Evolutionary conservation across 2,797 vertebrate species (phyloP), one percentile per base, ranked within the genome.

Genomic region (Onychomys arenicola): DNA sequence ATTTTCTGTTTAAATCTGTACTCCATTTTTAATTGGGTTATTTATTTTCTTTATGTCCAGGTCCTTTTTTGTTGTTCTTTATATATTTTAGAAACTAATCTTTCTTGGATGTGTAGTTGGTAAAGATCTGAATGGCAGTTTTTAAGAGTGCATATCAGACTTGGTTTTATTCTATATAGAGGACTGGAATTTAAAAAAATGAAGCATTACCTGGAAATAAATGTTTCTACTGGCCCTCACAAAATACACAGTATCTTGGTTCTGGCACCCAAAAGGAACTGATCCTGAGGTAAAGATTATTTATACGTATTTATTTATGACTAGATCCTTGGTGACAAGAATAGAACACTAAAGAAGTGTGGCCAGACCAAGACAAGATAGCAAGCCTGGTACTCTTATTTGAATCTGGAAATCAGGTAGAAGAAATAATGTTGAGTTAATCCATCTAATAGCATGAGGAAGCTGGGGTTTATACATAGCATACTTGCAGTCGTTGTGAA

Each of bases 381-480:
- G 37, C 17, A 87, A 85, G 25, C 13, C 65, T 85, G 43, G 57
- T 19, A 43, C 57, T 2, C 25, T 73, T 67, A 19, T 82, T 40
- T 57, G 87, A 37, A 29, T 46, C 59, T 75, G 34, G 7, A 40
- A 87, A 80, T 3, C 71, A 91, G 32, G 7, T 77, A 91, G 71
- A 97, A 94, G 10, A 88, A 93, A 90, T 71, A 34, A 27, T 40
- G 96, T n/a, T 67, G 23, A 93, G 34, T 78, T 89, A 87, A 83
- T 67, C 12, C 9, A 81, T 59, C 17, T 71, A 17, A 67, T 14
- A 46, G 7, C 2, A 19, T 21, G 78, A 85, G 86, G n/a, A 27
- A 78, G 5, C 52, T 73, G 5, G 1, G 10, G 63, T 82, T 91
- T 87, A 52, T 59, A 84, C 63, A 69, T 5, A 7, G 52, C 73